Evolutionary conservation across 92 coral and sea anemone species (phyloP).

Genomic region (Meandrina meandrites): DNA sequence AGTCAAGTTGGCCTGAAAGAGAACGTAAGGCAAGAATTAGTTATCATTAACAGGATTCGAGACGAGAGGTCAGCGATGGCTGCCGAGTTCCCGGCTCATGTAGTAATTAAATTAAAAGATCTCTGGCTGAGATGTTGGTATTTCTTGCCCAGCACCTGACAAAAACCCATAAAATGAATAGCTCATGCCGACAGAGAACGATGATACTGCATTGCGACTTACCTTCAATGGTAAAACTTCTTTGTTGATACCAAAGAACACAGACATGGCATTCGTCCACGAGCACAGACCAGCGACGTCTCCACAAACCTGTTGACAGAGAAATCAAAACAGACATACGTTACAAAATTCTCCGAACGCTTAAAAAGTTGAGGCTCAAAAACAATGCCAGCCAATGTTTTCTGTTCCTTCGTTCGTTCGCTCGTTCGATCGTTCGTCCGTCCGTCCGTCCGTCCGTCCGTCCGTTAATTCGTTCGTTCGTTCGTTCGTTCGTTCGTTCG

Average conservation of each 20-base stretch:
- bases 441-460: no score
- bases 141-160: no score
- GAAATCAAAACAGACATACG: background rate
- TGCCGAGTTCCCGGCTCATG: no score
- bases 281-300: constrained; percentile 99
- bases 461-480: no score
- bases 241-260: constrained; percentile 96
- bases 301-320: constrained; percentile 84
- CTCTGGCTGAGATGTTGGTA: background rate
- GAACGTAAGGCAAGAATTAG: background rate
- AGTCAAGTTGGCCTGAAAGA: constrained; percentile 85
- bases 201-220: constrained; percentile 5
- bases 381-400: no score
- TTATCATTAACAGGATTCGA: no score
- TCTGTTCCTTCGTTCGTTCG: background rate
- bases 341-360: background rate
- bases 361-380: no score
- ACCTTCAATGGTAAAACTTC: constrained; percentile 96
- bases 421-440: background rate
- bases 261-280: constrained; percentile 95
- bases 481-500: background rate
- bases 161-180: no score
- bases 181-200: no score
- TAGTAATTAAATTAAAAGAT: no score
- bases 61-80: no score